Evolutionary conservation across 2,113 vertebrate genomes (phyloP).

Genomic region (Notarius quadriscutis): DNA sequence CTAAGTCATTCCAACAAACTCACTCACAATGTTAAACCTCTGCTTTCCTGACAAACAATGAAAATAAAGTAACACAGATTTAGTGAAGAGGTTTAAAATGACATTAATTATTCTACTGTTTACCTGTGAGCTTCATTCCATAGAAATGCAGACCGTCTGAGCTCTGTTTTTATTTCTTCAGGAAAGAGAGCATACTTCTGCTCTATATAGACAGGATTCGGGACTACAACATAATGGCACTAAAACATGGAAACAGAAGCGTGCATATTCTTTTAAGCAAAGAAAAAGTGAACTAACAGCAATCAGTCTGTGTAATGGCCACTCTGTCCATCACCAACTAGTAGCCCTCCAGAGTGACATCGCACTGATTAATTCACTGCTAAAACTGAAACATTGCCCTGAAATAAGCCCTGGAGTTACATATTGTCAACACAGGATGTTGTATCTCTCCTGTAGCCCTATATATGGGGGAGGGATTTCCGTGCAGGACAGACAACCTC

Average conservation of each 20-base stretch:
- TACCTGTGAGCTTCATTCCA: constrained; percentile 1
- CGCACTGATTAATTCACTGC: constrained; percentile 60
- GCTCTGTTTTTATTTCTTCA: neutral
- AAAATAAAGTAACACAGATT: constrained; percentile 33
- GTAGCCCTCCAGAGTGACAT: constrained; percentile 59
- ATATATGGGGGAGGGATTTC: constrained; percentile 62
- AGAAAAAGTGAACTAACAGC: constrained; percentile 49
- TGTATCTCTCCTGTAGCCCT: constrained; percentile 61
- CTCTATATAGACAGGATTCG: constrained; percentile 13
- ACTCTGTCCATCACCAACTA: constrained; percentile 66
- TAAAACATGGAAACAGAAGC: constrained; percentile 18
- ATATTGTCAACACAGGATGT: constrained; percentile 72
- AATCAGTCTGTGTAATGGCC: constrained; percentile 61
- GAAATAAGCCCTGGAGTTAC: constrained; percentile 67
- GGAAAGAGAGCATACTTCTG: constrained; percentile 5
- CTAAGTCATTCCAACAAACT: constrained; percentile 63
- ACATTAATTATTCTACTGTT: constrained; percentile 4
- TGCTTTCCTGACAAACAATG: constrained; percentile 54
- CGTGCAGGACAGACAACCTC: constrained; percentile 59
- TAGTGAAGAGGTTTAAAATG: neutral
- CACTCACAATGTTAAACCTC: constrained; percentile 48
- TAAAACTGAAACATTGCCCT: constrained; percentile 52
- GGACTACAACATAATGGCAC: constrained; percentile 25
- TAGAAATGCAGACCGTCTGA: constrained; percentile 11
- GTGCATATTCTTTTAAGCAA: constrained; percentile 48